Percentiles rank a stretch among this genome's conserved stretches.
Conservation (phyloP, 2,113 vertebrate genomes). For the Strigops habroptila region DNA sequence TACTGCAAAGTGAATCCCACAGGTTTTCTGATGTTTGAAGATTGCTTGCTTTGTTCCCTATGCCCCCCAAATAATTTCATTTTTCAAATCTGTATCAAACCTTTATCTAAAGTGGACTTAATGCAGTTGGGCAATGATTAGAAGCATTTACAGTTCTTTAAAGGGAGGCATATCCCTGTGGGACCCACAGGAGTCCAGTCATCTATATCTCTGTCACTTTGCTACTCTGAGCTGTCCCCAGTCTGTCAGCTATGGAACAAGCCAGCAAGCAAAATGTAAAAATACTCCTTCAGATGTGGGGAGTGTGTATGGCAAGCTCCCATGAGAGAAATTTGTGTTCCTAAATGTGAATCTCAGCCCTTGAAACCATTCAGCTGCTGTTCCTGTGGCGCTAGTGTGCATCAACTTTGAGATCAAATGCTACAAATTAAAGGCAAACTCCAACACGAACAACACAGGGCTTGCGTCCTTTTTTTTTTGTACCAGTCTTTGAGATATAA, state of each 20-base stretch:
- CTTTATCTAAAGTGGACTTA: constrained; percentile 47
- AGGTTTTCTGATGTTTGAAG: constrained; percentile 23
- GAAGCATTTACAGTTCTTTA: constrained; percentile 76
- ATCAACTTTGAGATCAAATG: neutral
- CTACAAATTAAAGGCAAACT: neutral
- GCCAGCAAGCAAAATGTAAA: constrained; percentile 31
- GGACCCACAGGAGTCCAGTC: constrained; percentile 67
- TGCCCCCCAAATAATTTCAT: neutral
- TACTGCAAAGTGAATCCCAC: constrained; percentile 38
- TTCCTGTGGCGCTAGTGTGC: neutral
- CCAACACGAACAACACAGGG: neutral
- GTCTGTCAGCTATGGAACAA: constrained; percentile 71
- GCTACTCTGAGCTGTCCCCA: constrained; percentile 73
- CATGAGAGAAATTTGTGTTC: constrained; percentile 36
- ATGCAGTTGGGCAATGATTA: constrained; percentile 71
- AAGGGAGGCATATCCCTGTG: constrained; percentile 71
- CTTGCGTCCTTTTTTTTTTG: neutral
- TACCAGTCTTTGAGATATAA: neutral
- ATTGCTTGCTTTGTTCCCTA: constrained; percentile 12
- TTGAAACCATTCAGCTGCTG: neutral
- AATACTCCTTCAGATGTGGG: constrained; percentile 30
- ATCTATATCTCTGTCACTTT: constrained; percentile 69
- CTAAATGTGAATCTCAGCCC: constrained; percentile 38
- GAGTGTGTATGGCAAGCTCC: neutral
- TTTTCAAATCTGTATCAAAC: constrained; percentile 38